These are phyloP conservation scores for Acromyrmex charruanus DNA, from an alignment of 1,140 invertebrate genomes.

Conservation along the genomic window DNA sequence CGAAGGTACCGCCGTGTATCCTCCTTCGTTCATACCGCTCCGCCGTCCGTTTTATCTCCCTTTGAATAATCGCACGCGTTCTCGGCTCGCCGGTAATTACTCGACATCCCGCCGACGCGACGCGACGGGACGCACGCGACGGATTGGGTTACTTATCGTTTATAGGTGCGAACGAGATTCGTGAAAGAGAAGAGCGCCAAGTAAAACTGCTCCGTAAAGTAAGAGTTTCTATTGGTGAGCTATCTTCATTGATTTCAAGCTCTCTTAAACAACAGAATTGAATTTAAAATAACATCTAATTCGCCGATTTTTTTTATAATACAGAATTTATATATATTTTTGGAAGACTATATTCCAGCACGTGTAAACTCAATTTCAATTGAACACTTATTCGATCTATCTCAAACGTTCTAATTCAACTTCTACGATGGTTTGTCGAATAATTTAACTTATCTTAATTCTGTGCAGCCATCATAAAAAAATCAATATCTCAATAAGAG, in stretches of 20 bases:
- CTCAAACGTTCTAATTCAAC: neutral
- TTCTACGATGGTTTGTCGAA: neutral
- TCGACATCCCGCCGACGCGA: conserved; percentile 57
- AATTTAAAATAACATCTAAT: neutral
- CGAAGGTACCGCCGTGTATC: conserved; percentile 60
- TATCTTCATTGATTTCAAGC: neutral
- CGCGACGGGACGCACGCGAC: conserved; percentile 43
- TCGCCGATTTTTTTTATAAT: neutral
- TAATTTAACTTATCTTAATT: neutral
- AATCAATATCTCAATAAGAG: conserved; percentile 25
- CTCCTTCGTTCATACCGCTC: conserved; percentile 37
- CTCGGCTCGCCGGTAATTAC: conserved; percentile 46
- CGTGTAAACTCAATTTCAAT: neutral
- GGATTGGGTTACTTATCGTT: conserved; percentile 54
- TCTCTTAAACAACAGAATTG: neutral
- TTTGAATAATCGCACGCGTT: conserved; percentile 49
- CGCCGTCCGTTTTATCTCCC: conserved; percentile 55
- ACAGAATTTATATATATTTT: neutral
- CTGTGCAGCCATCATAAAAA: neutral
- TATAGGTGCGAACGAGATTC: conserved; percentile 25
- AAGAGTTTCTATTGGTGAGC: neutral
- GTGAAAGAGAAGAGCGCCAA: neutral
- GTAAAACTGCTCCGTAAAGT: neutral
- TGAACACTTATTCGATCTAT: neutral
- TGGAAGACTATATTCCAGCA: neutral